These are phyloP conservation scores for Euphydryas editha DNA, from an alignment of 2,888 invertebrate genomes.

Conservation along the genomic window DNA sequence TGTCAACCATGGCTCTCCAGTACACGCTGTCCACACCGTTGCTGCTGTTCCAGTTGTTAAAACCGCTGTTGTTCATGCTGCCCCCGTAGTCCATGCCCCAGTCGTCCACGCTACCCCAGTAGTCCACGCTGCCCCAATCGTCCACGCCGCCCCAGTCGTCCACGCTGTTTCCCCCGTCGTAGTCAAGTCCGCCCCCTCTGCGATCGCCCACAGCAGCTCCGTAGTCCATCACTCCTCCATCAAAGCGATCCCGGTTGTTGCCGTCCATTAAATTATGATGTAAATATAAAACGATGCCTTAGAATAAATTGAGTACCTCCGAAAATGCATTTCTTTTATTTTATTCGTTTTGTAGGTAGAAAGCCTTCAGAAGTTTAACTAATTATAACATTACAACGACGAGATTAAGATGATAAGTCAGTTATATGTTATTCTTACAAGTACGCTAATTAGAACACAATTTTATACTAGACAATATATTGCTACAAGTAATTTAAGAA, in stretches of 20 bases:
- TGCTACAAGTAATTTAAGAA: too few species aligned
- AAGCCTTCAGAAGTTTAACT: too few species aligned
- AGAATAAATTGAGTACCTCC: constrained; percentile 38
- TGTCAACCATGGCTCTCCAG: constrained; percentile 71
- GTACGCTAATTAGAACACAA: too few species aligned
- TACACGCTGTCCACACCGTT: constrained; percentile 57
- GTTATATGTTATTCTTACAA: too few species aligned
- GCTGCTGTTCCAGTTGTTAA: constrained; percentile 38
- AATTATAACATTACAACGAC: too few species aligned
- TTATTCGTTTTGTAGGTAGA: neutral
- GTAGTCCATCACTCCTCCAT: constrained; percentile 66
- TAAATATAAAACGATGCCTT: constrained; percentile 20
- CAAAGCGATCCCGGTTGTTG: constrained; percentile 67
- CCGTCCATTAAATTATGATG: constrained; percentile 53
- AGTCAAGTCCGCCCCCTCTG: constrained; percentile 70
- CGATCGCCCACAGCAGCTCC: constrained; percentile 70
- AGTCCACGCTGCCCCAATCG: constrained; percentile 54
- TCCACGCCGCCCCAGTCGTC: constrained; percentile 56
- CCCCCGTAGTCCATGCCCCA: constrained; percentile 47
- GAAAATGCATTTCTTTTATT: constrained; percentile 14
- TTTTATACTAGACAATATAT: too few species aligned
- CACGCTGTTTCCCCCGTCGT: constrained; percentile 56
- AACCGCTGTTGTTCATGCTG: constrained; percentile 41
- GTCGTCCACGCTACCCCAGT: constrained; percentile 53
- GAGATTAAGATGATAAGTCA: too few species aligned